Percentiles rank a stretch among this genome's conserved stretches.
Conservation (phyloP, 2,113 vertebrate species). For the Corythornis cristatus region DNA sequence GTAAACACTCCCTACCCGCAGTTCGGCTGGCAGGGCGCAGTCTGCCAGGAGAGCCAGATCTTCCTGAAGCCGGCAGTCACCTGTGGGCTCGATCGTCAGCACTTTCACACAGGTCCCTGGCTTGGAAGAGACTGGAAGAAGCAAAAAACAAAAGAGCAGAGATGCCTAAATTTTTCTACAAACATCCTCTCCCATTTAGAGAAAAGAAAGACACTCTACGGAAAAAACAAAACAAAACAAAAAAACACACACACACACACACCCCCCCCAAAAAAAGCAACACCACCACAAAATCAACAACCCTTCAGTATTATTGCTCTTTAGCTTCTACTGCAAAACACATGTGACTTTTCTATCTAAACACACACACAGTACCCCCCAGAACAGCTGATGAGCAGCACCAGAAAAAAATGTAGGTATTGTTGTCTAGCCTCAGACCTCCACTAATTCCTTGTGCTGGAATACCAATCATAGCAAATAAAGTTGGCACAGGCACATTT, state of each 20-base stretch:
- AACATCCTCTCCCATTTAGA: neutral
- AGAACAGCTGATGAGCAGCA: neutral
- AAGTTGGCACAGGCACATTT: neutral
- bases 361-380: neutral
- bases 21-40: slow-evolving; percentile 87
- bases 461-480: neutral
- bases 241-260: too few relatives aligned
- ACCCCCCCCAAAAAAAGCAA: too few relatives aligned
- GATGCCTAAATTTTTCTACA: slow-evolving; percentile 31
- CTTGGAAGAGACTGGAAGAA: slow-evolving; percentile 88
- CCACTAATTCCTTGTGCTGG: neutral
- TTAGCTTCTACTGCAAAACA: neutral
- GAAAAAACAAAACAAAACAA: neutral
- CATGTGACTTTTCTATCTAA: neutral
- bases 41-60: slow-evolving; percentile 91
- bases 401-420: neutral
- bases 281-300: too few relatives aligned
- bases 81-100: slow-evolving; percentile 87
- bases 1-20: slow-evolving; percentile 79
- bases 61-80: slow-evolving; percentile 85
- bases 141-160: slow-evolving; percentile 23
- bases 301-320: neutral
- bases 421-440: neutral
- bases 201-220: neutral
- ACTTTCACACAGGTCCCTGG: slow-evolving; percentile 95